Conservation (phyloP, 2,797 vertebrate species). For the Microcaecilia unicolor region DNA sequence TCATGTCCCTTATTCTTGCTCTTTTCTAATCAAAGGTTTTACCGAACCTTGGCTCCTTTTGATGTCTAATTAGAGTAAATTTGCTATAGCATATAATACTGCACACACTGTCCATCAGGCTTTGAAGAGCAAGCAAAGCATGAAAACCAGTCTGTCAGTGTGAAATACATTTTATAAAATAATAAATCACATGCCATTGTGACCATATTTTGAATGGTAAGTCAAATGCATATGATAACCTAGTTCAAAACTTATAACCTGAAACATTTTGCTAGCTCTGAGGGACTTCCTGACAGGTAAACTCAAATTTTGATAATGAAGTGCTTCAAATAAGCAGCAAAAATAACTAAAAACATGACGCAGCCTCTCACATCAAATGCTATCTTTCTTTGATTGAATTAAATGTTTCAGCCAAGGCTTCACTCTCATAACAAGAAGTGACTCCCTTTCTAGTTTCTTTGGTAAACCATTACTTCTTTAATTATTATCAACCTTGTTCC, state of each 20-base stretch:
- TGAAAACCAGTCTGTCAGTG: slow-evolving; percentile 18
- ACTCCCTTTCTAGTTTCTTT: slow-evolving; percentile 88
- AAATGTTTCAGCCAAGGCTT: slow-evolving; percentile 62
- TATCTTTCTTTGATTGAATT: slow-evolving; percentile 56
- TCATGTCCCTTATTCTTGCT: not conserved
- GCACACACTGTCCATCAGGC: slow-evolving; percentile 30
- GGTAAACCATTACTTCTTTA: slow-evolving; percentile 88
- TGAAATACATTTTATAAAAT: slow-evolving; percentile 13
- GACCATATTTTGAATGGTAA: slow-evolving; percentile 24
- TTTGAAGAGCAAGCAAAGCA: slow-evolving; percentile 25
- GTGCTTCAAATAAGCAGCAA: slow-evolving; percentile 22
- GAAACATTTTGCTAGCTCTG: slow-evolving; percentile 32
- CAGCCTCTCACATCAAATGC: slow-evolving; percentile 34
- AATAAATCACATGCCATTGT: slow-evolving; percentile 19
- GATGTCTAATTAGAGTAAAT: slow-evolving; percentile 8
- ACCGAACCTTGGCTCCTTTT: slow-evolving; percentile 5
- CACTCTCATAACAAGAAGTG: slow-evolving; percentile 76
- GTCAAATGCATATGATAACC: slow-evolving; percentile 44
- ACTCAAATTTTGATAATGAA: slow-evolving; percentile 57
- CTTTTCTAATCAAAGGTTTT: slow-evolving; percentile 8
- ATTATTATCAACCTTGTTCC: slow-evolving; percentile 94
- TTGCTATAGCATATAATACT: slow-evolving; percentile 19
- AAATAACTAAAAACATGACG: slow-evolving; percentile 24
- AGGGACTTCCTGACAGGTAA: slow-evolving; percentile 54
- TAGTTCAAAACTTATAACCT: slow-evolving; percentile 47